phyloP scores from a whole-genome alignment of 2,797 vertebrate genomes.

The Sarcophilus harrisii region DNA sequence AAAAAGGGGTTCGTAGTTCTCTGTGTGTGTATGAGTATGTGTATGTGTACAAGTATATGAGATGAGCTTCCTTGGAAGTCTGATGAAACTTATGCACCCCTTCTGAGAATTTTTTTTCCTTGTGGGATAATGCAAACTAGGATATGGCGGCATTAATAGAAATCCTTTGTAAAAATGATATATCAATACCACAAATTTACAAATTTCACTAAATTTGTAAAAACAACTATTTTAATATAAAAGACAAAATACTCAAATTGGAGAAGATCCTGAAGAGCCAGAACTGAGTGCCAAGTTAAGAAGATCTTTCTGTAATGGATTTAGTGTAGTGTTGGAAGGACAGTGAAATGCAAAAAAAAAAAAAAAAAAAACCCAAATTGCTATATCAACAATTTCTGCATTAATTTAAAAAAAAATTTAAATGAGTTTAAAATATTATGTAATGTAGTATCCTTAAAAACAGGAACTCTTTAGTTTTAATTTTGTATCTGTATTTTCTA shows the following conservation, averaged over 20 bases:
- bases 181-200: neutral
- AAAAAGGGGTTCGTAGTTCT: too few relatives aligned
- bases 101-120: too few relatives aligned
- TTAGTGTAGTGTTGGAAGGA: neutral
- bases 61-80: too few relatives aligned
- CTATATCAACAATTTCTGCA: neutral
- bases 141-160: constrained; percentile 2
- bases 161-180: neutral
- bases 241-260: neutral
- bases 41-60: too few relatives aligned
- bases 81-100: too few relatives aligned
- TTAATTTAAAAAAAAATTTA: neutral
- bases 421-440: neutral
- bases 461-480: neutral
- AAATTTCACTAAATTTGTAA: neutral
- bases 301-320: neutral
- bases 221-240: neutral
- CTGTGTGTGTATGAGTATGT: too few relatives aligned
- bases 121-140: neutral
- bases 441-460: neutral
- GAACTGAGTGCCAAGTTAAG: neutral
- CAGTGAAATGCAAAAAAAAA: neutral
- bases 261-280: neutral
- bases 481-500: neutral
- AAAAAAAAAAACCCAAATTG: neutral